Conservation (phyloP, 2,113 vertebrate genomes). For the Rhinogobius similis region DNA sequence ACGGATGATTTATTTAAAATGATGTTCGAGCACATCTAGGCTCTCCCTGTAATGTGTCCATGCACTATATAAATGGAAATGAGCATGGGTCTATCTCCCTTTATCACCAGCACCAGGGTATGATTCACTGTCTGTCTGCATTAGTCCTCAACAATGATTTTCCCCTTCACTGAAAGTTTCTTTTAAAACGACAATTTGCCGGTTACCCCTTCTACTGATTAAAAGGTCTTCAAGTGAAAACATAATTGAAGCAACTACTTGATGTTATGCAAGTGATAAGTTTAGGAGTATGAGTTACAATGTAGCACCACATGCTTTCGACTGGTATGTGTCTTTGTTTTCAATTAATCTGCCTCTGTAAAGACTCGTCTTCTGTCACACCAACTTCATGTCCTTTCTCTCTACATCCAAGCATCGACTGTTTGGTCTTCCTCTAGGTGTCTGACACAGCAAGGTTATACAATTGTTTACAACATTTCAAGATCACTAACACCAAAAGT, state of each 20-base stretch:
- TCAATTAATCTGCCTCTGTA: no score
- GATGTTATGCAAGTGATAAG: background rate
- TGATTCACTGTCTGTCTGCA: constrained; percentile 63
- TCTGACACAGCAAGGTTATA: no score
- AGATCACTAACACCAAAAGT: no score
- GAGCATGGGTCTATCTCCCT: constrained; percentile 59
- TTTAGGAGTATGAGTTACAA: background rate
- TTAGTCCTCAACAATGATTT: constrained; percentile 41
- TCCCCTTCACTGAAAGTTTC: constrained; percentile 45
- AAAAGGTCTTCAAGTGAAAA: constrained; percentile 19
- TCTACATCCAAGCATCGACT: no score
- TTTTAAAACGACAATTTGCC: constrained; percentile 26
- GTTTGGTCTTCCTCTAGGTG: no score
- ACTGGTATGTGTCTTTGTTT: no score
- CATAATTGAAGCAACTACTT: constrained; percentile 10
- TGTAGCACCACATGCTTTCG: background rate
- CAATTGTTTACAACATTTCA: no score
- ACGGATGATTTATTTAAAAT: constrained; percentile 66
- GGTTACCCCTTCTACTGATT: constrained; percentile 31
- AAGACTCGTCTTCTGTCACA: no score
- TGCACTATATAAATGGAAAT: constrained; percentile 75
- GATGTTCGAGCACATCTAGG: constrained; percentile 57
- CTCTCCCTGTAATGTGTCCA: constrained; percentile 60
- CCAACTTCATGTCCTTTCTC: no score
- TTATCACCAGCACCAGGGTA: constrained; percentile 55